Base-by-base conservation (phyloP, 2,113 vertebrate genomes). In the Neolamprologus hecqui region DNA sequence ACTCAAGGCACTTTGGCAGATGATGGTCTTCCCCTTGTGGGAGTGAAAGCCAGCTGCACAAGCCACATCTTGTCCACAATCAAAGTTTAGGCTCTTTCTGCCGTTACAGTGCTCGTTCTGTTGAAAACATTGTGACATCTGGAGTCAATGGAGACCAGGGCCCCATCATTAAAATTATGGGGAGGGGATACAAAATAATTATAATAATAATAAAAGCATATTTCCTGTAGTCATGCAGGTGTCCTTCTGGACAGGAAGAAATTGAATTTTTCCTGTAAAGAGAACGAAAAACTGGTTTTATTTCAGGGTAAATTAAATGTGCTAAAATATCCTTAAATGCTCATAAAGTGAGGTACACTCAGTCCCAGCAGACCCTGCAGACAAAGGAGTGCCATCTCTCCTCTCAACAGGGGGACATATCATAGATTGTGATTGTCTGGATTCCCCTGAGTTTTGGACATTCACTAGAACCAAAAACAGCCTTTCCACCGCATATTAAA, bases 401-500 rank as follows among this genome's bases (percentile, higher is more conserved):
- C 49, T 86, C 90, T 87, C 88, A 79, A 90, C 82, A 87, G 79
- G 85, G 88, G 82, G 84, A 86, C 87, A 79, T 86, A 85, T 92
- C 86, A 88, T 84, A 82, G 84, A 21, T 37, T 75, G 37, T 23
- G 81, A 89, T 86, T 88, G 90, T 84, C 91, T 91, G 6, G 45
- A 65, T 92, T 94, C 92, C 91, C 85, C 73, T 81, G 91, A 86
- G 90, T 81, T 90, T 92, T 73, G 79, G 86, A 83, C 84, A 86
- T 91, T 91, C 82, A 90, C 86, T 79, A 35, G 77, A 89, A 91
- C 86, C 45, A 84, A 85, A 90, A 87, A 83, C 70, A 89, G 83
- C 81, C 86, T 86, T 86, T 81, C 86, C 86, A 85, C 82, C 31
- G 89, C 92, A 92, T 91, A 94, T 94, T 94, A 94, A 94, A 94